Percentiles rank a stretch among this genome's conserved stretches.
Evolutionary conservation across 2,113 vertebrate species (phyloP).

Genomic region (Balaeniceps rex): DNA sequence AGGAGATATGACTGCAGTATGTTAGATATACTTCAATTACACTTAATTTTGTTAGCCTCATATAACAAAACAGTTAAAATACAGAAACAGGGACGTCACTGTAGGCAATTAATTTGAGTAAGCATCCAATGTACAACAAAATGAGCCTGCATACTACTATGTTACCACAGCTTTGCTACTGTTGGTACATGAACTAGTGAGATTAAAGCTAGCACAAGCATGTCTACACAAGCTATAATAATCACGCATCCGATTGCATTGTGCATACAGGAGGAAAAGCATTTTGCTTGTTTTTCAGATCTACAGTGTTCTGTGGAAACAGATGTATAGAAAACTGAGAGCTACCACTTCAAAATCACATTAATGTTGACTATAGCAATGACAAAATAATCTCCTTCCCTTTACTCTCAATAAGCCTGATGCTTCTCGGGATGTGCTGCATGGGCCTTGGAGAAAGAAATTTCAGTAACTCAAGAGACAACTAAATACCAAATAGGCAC

Average conservation of each 20-base stretch:
- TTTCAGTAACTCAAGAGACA: background rate
- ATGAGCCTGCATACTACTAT: background rate
- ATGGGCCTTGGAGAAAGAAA: background rate
- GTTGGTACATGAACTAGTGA: background rate
- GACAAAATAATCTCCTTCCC: background rate
- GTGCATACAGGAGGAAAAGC: background rate
- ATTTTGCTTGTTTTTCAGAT: background rate
- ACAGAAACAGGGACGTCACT: background rate
- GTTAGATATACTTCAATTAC: background rate
- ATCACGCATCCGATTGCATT: background rate
- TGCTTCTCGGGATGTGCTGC: background rate
- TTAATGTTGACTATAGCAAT: background rate
- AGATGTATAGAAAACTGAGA: background rate
- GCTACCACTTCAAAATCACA: background rate
- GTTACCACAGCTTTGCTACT: background rate
- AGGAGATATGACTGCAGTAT: background rate
- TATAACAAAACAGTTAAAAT: background rate
- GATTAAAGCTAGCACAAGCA: background rate
- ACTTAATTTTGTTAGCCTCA: constrained; percentile 2
- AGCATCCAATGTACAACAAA: background rate
- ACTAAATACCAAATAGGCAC: background rate
- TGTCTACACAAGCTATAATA: background rate
- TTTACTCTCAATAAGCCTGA: background rate
- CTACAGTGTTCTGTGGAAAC: background rate
- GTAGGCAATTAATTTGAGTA: background rate